Conservation (phyloP, 2,113 vertebrate genomes). For the Triplophysa tibetana region DNA sequence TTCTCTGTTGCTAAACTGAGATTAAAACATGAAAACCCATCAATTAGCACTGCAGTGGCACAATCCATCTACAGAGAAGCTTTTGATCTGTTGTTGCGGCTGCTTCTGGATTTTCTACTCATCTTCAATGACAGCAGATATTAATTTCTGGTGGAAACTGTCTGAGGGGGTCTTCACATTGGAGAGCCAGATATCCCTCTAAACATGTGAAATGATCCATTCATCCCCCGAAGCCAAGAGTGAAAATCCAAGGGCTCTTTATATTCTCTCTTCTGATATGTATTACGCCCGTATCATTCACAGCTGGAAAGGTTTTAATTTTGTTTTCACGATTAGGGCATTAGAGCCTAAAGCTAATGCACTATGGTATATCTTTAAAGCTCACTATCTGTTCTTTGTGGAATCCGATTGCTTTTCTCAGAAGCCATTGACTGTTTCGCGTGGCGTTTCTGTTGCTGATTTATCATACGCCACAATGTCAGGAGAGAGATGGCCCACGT, state of each 20-base stretch:
- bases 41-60: conserved; percentile 64
- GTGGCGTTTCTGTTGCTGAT: conserved; percentile 33
- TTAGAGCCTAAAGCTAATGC: conserved; percentile 23
- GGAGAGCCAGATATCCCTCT: conserved; percentile 73
- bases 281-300: conserved; percentile 26
- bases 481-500: conserved; percentile 17
- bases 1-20: conserved; percentile 16
- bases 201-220: conserved; percentile 64
- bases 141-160: conserved; percentile 64
- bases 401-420: neutral
- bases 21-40: conserved; percentile 66
- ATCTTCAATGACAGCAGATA: conserved; percentile 71
- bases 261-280: conserved; percentile 35
- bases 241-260: conserved; percentile 16
- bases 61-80: conserved; percentile 51
- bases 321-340: conserved; percentile 34
- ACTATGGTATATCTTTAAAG: conserved; percentile 14
- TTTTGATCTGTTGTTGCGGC: conserved; percentile 55
- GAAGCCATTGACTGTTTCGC: conserved; percentile 24
- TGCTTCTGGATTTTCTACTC: conserved; percentile 53
- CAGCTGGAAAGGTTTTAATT: conserved; percentile 27
- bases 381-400: neutral
- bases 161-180: conserved; percentile 70
- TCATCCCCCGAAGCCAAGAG: conserved; percentile 44
- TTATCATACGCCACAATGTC: conserved; percentile 31